Evolutionary conservation across 2,888 invertebrate genomes (phyloP), one percentile per base, ranked within the genome.

Genomic region (Ectropis crepuscularia): DNA sequence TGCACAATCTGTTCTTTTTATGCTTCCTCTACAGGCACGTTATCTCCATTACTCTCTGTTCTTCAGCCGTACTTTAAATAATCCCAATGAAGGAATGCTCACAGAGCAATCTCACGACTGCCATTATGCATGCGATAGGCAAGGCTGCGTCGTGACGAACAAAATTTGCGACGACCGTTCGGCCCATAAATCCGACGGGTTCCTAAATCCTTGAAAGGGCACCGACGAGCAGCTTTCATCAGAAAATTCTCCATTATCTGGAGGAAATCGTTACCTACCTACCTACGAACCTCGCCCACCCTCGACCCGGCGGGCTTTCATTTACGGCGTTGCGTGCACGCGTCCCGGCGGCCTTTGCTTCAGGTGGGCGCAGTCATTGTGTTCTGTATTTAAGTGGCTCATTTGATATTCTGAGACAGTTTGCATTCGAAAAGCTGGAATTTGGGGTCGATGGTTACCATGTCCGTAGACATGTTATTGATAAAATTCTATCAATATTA

Each of bases 371-470:
- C 87, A 87, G 83, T 85, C 89, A 88, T 91, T 90, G 89, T 90
- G 81, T 85, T 88, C 87, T 81, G 86, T 90, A 90, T 92, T 91
- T 92, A 92, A 92, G 90, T 91, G 87, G 90, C 88, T 92, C 89
- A 91, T 92, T 92, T 90, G 88, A 92, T 90, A 92, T 92, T 92
- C 91, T 83, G 85, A 89, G 90, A 91, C 89, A 89, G 91, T 91
- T 90, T 90, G 86, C 86, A 89, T 90, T 91, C 81, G 83, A 85
- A 88, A 86, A 88, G 85, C 88, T 81, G 80, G 53, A 47, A 87
- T 85, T 88, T 87, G 82, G 83, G 80, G 80, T 77, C 42, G 86
- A 84, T 28, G 16, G 16, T 28, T 28, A 28, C 16, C 16, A 28
- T 28, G 16, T 1, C 16, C 16, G 16, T 28, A 28, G 16, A 28